phyloP scores from a whole-genome alignment of 2,113 vertebrate genomes.

The Oreochromis tanganicae region DNA sequence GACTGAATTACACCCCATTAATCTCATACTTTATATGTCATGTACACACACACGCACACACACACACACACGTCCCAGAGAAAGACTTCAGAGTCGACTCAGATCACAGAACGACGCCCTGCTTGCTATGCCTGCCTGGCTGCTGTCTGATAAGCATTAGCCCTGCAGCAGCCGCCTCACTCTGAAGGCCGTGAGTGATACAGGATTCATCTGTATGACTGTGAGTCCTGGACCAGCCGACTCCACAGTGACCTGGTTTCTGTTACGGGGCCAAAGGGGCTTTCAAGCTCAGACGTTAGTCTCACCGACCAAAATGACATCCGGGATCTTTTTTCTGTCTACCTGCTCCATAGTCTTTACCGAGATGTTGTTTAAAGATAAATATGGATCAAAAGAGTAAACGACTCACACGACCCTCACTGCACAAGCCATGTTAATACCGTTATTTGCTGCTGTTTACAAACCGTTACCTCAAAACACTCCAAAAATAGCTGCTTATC shows the following conservation, averaged over 20 bases:
- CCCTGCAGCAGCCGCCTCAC: neutral
- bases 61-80: neutral
- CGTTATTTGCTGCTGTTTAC: neutral
- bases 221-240: neutral
- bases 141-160: conserved; percentile 44
- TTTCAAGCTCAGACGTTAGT: neutral
- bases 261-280: neutral
- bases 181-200: neutral
- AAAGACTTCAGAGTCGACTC: conserved; percentile 8
- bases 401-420: neutral
- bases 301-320: neutral
- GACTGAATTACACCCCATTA: conserved; percentile 1
- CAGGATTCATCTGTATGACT: conserved; percentile 1
- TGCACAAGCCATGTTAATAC: neutral
- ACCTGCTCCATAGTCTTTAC: neutral
- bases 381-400: neutral
- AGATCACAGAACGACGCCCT: conserved; percentile 26
- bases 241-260: neutral
- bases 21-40: conserved; percentile 5
- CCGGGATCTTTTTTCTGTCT: neutral
- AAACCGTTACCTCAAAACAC: neutral
- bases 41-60: neutral
- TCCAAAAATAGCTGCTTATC: neutral
- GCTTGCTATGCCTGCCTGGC: conserved; percentile 22
- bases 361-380: neutral